Conservation (phyloP, 2,113 vertebrate species). For the Aldabrachelys gigantea region DNA sequence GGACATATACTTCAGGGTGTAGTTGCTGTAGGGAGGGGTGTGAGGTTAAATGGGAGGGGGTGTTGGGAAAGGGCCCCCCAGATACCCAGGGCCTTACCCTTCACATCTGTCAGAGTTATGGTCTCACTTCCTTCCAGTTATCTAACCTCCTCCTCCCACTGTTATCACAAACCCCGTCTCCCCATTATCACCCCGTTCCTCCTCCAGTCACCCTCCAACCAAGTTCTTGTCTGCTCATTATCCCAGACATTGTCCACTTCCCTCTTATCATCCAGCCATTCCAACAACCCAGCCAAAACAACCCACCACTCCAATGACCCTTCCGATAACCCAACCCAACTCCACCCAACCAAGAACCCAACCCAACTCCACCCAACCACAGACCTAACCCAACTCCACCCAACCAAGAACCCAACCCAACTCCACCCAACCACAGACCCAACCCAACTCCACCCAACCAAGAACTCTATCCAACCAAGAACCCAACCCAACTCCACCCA, state of each 20-base stretch:
- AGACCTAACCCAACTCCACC: neutral
- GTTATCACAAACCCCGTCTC: neutral
- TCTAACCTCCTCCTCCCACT: neutral
- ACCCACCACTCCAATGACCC: neutral
- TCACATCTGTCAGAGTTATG: too few species aligned
- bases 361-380: too few species aligned
- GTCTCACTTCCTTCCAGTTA: neutral
- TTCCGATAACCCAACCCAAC: neutral
- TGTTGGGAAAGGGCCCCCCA: neutral
- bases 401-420: too few species aligned
- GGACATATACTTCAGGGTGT: slow-evolving; percentile 92
- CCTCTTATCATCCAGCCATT: neutral
- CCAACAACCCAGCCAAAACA: neutral
- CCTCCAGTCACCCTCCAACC: neutral
- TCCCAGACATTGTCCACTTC: neutral
- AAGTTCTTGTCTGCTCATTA: neutral
- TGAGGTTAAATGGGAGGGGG: neutral
- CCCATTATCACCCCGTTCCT: neutral
- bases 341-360: too few species aligned
- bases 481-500: neutral
- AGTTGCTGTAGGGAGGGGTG: slow-evolving; percentile 84
- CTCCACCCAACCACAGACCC: too few species aligned
- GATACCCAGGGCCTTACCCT: neutral
- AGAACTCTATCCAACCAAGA: too few species aligned
- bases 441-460: too few species aligned